Evolutionary conservation across 2,888 invertebrate genomes (phyloP).

Genomic region (Tanypteryx hageni): DNA sequence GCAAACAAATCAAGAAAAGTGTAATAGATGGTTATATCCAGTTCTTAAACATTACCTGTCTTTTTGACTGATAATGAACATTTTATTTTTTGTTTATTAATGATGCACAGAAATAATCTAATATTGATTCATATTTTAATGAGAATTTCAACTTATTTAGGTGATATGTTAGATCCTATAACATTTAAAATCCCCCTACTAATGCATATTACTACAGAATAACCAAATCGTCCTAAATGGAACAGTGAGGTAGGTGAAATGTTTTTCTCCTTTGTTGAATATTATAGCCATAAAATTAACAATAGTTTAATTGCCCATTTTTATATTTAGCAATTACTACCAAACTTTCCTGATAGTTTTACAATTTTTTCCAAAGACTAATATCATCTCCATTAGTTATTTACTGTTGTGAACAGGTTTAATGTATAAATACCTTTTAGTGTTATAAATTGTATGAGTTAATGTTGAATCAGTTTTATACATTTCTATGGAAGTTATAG

Average conservation of each 20-base stretch:
- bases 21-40: background rate
- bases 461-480: conserved; percentile 12
- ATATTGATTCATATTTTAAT: background rate
- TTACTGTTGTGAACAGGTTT: conserved; percentile 21
- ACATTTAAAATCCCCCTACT: background rate
- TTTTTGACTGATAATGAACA: too few relatives aligned
- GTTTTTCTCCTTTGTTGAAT: conserved; percentile 56
- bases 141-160: background rate
- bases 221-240: background rate
- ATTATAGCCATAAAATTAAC: background rate
- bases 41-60: background rate
- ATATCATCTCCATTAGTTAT: conserved; percentile 58
- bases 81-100: too few relatives aligned
- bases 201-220: background rate
- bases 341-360: background rate
- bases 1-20: background rate
- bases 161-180: background rate
- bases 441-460: background rate
- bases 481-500: conserved; percentile 7
- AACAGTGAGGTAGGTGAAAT: conserved; percentile 63
- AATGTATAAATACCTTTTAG: background rate
- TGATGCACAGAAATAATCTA: background rate
- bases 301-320: conserved; percentile 50
- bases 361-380: conserved; percentile 9
- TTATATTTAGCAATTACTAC: background rate